These are phyloP conservation scores for Hylaeus anthracinus DNA, from an alignment of 1,140 invertebrate genomes.

Conservation along the genomic window DNA sequence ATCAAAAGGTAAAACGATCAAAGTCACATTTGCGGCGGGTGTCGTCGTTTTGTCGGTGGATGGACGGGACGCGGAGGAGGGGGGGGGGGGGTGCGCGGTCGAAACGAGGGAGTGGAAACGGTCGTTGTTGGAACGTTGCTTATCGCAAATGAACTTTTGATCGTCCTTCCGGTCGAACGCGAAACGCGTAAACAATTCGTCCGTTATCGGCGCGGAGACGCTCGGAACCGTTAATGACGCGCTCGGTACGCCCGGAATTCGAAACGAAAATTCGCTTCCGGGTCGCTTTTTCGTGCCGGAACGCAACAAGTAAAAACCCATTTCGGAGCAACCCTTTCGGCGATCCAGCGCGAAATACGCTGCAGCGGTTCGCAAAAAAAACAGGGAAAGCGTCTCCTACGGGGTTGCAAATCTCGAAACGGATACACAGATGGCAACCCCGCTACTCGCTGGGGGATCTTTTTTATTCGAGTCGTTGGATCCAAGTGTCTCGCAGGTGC, in stretches of 20 bases:
- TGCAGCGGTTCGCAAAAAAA: too few species aligned
- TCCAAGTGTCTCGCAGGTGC: too few species aligned
- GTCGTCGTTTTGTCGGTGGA: background rate
- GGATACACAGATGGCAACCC: too few species aligned
- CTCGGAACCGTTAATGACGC: conserved; percentile 23
- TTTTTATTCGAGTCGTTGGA: too few species aligned
- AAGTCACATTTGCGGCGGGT: conserved; percentile 35
- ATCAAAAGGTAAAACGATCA: conserved; percentile 49
- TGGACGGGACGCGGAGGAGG: background rate
- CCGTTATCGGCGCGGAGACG: conserved; percentile 21
- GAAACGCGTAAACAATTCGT: conserved; percentile 30
- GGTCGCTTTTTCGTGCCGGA: conserved; percentile 1
- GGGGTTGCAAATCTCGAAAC: too few species aligned
- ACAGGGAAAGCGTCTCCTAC: background rate
- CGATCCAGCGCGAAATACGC: too few species aligned
- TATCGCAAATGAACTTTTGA: conserved; percentile 31
- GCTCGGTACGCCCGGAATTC: background rate
- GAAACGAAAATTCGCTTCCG: conserved; percentile 21
- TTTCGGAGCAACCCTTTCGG: background rate
- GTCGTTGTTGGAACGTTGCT: conserved; percentile 20
- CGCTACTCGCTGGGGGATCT: too few species aligned
- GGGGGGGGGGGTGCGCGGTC: background rate
- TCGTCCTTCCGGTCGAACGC: conserved; percentile 25
- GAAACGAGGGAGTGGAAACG: too few species aligned
- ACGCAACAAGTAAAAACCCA: conserved; percentile 30